Evolutionary conservation across 1,140 invertebrate genomes (phyloP).

Genomic region (Temnothorax curvispinosus): DNA sequence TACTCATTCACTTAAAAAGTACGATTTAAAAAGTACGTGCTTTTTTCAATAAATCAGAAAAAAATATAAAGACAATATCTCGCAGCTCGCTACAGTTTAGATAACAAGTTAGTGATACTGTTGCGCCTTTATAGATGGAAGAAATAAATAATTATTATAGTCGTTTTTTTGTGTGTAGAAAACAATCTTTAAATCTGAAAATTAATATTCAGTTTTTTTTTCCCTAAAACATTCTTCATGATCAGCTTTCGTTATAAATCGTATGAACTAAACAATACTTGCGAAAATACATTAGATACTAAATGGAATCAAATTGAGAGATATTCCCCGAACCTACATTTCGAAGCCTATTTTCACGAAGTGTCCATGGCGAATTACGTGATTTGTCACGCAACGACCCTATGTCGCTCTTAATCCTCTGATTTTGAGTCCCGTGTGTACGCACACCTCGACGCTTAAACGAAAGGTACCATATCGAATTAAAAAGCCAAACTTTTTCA

Average conservation of each 20-base stretch:
- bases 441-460: slow-evolving; percentile 42
- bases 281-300: slow-evolving; percentile 4
- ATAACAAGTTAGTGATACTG: neutral
- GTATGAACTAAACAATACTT: neutral
- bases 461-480: slow-evolving; percentile 62
- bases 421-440: neutral
- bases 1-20: no score
- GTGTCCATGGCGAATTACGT: slow-evolving; percentile 54
- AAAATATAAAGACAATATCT: neutral
- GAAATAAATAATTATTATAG: neutral
- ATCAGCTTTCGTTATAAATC: neutral
- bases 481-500: slow-evolving; percentile 44
- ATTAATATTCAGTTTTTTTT: neutral
- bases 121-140: neutral
- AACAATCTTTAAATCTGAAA: neutral
- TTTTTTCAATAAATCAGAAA: neutral
- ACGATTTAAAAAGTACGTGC: neutral
- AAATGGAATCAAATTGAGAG: slow-evolving; percentile 53
- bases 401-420: slow-evolving; percentile 46
- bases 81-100: neutral
- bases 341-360: neutral
- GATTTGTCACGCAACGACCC: slow-evolving; percentile 73
- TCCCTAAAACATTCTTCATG: neutral
- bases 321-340: neutral
- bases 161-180: neutral